Conservation (phyloP, 2,113 vertebrate genomes). For the Melanostigma gelatinosum region DNA sequence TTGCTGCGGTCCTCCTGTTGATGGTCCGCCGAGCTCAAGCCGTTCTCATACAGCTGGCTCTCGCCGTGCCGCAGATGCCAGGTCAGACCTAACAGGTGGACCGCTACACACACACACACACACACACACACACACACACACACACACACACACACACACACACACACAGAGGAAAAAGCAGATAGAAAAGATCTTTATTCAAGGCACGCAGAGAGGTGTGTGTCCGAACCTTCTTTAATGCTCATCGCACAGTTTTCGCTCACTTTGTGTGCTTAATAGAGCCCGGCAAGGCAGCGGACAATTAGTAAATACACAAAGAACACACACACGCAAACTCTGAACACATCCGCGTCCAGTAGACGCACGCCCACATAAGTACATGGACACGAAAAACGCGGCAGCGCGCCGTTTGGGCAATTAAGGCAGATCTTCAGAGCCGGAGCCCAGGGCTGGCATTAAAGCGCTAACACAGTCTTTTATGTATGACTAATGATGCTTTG, state of each 20-base stretch:
- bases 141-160: constrained; percentile 69
- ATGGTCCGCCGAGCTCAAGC: constrained; percentile 90
- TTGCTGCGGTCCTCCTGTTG: constrained; percentile 84
- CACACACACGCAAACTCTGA: not conserved
- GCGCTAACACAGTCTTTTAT: constrained; percentile 81
- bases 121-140: constrained; percentile 39
- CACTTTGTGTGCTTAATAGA: constrained; percentile 73
- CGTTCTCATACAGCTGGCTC: constrained; percentile 96
- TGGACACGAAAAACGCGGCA: constrained; percentile 54
- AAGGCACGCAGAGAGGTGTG: constrained; percentile 53
- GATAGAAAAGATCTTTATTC: constrained; percentile 68
- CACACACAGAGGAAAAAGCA: constrained; percentile 36
- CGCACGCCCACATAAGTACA: constrained; percentile 4
- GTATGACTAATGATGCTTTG: constrained; percentile 84
- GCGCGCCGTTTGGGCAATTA: constrained; percentile 78
- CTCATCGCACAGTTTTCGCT: constrained; percentile 58
- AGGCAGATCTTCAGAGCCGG: constrained; percentile 73
- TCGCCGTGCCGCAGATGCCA: constrained; percentile 96
- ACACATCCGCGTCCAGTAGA: not conserved
- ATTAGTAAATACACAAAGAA: constrained; percentile 54
- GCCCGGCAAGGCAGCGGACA: constrained; percentile 54
- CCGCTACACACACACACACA: constrained; percentile 85
- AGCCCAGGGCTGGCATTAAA: constrained; percentile 79
- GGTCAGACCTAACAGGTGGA: constrained; percentile 97
- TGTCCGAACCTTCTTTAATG: constrained; percentile 68